Evolutionary conservation across 2,113 vertebrate genomes (phyloP), one percentile per base, ranked within the genome.

Genomic region (Pseudorectes ferrugineus): DNA sequence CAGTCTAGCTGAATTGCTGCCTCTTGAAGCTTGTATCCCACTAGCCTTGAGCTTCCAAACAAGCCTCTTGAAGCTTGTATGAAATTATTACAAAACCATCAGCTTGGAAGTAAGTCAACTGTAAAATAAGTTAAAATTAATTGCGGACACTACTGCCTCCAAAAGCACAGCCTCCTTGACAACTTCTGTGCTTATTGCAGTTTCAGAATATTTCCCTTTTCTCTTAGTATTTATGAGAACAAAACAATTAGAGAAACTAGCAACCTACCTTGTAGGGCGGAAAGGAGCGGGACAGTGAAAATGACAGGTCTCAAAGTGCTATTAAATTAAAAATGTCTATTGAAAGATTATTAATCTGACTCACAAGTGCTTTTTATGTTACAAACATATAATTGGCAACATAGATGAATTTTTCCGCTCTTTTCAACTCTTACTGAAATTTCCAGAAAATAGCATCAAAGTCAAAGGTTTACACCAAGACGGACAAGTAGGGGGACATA

Each of bases 41-140:
- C n/a, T n/a, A n/a, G n/a, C n/a, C n/a, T n/a, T n/a, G n/a, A n/a
- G n/a, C n/a, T n/a, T n/a, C n/a, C n/a, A n/a, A n/a, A n/a, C n/a
- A n/a, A n/a, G 36, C 62, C 83, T 94, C 92, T 68, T 89, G 54
- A 92, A 65, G n/a, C 54, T n/a, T 85, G 36, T 8, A 83, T n/a
- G 6, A 83, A 92, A 68, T 73, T 71, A 78, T 46, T 79, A 86
- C 54, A 61, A 95, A 95, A 76, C 15, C 54, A 68, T 80, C 72
- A 86, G 22, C 36, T 57, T 95, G 72, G 72, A 86, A 80, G 21
- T 22, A 93, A 83, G 38, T 74, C 59, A 91, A 74, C 45, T 42
- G n/a, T 65, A 86, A 92, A 83, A 70, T 42, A 66, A 91, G 49
- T 70, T 89, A 21, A 89, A 92, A 94, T 86, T 83, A 79, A 73